These are phyloP conservation scores for Drosophila colorata DNA, from an alignment of 2,888 invertebrate species.

Conservation along the genomic window DNA sequence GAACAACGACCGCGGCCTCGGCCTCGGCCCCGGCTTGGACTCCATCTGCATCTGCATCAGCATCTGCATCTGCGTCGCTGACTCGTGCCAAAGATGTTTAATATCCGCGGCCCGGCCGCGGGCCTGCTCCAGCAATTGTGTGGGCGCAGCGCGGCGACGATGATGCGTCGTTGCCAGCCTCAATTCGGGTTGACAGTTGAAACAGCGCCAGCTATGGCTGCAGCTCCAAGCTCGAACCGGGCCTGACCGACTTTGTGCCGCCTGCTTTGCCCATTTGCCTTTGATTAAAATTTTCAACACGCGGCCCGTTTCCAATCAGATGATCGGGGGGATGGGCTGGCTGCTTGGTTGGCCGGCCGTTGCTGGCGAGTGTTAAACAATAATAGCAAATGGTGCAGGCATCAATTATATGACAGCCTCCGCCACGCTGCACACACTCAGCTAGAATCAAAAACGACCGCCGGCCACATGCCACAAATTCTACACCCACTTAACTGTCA, in stretches of 20 bases:
- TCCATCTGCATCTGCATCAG: constrained; percentile 13
- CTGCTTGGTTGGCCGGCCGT: too few species aligned
- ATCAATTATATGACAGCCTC: constrained; percentile 77
- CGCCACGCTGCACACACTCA: constrained; percentile 38
- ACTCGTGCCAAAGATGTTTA: constrained; percentile 79
- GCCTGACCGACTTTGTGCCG: constrained; percentile 62
- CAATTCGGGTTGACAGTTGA: constrained; percentile 75
- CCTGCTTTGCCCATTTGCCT: constrained; percentile 54
- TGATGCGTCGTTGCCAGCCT: constrained; percentile 46
- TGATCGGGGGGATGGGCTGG: constrained; percentile 4
- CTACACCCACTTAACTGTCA: constrained; percentile 77
- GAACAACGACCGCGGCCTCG: constrained; percentile 16
- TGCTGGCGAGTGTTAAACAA: constrained; percentile 72
- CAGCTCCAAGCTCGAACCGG: constrained; percentile 53
- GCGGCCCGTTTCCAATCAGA: constrained; percentile 54
- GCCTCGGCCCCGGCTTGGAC: constrained; percentile 19
- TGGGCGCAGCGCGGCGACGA: constrained; percentile 54
- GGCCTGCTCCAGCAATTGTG: constrained; percentile 58
- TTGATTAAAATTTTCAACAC: constrained; percentile 77
- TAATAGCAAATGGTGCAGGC: constrained; percentile 78
- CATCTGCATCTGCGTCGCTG: constrained; percentile 21
- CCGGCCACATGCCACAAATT: constrained; percentile 72
- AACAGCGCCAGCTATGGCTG: constrained; percentile 42
- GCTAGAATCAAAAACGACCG: constrained; percentile 41
- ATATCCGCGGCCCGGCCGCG: constrained; percentile 58